A percentile compares a stretch with the other conserved stretches of the same genome.
Conservation (phyloP, 2,888 invertebrate genomes). For the Macrosoma leucophasiata region DNA sequence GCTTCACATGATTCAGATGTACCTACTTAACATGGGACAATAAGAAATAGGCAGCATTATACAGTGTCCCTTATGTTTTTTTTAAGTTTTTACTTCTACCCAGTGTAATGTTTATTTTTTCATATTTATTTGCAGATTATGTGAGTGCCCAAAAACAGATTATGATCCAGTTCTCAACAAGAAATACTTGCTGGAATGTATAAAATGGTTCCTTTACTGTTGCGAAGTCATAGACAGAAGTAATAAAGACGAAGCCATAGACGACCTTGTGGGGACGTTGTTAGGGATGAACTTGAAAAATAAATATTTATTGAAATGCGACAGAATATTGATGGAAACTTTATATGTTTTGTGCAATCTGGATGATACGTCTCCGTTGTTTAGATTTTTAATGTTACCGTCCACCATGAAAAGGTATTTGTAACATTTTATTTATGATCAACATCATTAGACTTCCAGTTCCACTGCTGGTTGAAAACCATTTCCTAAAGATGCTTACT, state of each 20-base stretch:
- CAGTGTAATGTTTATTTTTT: too few relatives aligned
- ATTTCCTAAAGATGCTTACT: too few relatives aligned
- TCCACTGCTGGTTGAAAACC: too few relatives aligned
- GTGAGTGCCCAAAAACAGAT: conserved; percentile 67
- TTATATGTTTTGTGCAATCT: conserved; percentile 81
- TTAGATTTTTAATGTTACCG: conserved; percentile 65
- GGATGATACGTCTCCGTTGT: conserved; percentile 73
- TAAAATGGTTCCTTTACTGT: conserved; percentile 78
- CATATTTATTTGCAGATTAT: conserved; percentile 75
- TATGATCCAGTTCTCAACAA: conserved; percentile 83
- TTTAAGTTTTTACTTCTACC: too few relatives aligned
- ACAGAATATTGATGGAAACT: conserved; percentile 77
- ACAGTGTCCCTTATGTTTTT: too few relatives aligned
- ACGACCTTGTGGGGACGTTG: conserved; percentile 9
- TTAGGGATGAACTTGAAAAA: conserved; percentile 21
- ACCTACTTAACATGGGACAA: too few relatives aligned
- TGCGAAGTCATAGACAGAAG: conserved; percentile 62
- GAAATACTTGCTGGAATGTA: conserved; percentile 82
- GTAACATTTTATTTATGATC: too few relatives aligned
- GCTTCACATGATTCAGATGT: too few relatives aligned
- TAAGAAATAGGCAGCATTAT: too few relatives aligned
- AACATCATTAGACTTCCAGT: too few relatives aligned
- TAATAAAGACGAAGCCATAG: conserved; percentile 9
- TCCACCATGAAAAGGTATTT: conserved; percentile 63
- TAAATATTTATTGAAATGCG: conserved; percentile 31